These are phyloP conservation scores for Antedon bifida DNA, from an alignment of 35 echinoderm and acorn worm species.

Conservation along the genomic window DNA sequence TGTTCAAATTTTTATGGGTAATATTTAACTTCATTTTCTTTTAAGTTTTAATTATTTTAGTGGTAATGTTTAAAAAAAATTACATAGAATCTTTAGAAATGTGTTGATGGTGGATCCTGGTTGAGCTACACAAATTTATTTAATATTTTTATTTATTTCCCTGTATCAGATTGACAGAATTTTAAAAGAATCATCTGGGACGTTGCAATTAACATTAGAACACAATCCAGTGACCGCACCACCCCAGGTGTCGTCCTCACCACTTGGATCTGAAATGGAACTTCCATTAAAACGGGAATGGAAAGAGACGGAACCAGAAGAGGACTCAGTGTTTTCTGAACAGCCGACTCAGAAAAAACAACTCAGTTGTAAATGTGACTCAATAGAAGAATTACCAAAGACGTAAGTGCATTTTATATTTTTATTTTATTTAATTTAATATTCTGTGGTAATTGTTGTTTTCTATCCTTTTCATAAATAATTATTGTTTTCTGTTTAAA, in stretches of 20 bases:
- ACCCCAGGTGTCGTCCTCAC: not conserved
- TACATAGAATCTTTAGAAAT: no score
- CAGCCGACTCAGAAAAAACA: not conserved
- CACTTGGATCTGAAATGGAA: conserved; percentile 4
- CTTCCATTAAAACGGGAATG: not conserved
- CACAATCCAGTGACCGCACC: conserved; percentile 29
- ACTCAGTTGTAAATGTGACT: not conserved
- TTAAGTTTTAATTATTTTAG: no score
- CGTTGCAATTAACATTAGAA: conserved; percentile 62
- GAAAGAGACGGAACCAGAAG: not conserved
- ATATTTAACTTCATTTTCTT: no score
- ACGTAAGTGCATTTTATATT: not conserved
- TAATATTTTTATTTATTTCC: not conserved
- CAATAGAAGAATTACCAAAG: not conserved
- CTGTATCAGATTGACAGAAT: conserved; percentile 49
- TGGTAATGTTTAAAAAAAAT: no score
- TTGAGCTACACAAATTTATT: no score
- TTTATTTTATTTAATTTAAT: no score
- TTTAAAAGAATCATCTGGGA: conserved; percentile 40
- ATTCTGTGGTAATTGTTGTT: no score
- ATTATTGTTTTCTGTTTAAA: no score
- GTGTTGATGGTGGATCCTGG: no score
- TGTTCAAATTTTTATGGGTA: no score
- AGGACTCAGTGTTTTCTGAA: not conserved
- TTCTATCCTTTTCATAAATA: no score